Conservation (phyloP, 2,797 vertebrate genomes). For the Petrocephalus sullivani region DNA sequence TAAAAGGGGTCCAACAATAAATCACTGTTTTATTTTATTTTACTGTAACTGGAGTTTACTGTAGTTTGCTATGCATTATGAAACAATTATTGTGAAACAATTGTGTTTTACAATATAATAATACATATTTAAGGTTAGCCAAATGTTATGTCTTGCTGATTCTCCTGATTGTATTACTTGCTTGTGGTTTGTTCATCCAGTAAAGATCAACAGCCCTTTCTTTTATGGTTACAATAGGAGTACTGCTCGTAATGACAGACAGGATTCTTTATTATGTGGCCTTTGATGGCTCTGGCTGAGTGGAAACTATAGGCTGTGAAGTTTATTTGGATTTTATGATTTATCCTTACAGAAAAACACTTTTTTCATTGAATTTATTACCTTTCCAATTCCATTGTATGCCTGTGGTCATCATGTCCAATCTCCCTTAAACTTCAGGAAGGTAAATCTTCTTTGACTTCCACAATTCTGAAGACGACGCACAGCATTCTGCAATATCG, state of each 20-base stretch:
- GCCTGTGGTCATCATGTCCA: background rate
- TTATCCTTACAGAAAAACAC: background rate
- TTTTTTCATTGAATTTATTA: background rate
- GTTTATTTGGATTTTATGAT: background rate
- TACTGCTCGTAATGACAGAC: conserved; percentile 19
- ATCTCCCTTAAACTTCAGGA: background rate
- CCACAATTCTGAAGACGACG: background rate
- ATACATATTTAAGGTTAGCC: conserved; percentile 14
- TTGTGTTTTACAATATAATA: no score
- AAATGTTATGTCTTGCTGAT: conserved; percentile 24
- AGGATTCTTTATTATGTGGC: background rate
- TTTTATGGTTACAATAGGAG: background rate
- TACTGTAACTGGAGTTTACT: no score
- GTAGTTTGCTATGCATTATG: no score
- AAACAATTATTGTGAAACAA: no score
- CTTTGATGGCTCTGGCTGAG: background rate
- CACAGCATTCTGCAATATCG: background rate
- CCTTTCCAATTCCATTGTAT: background rate
- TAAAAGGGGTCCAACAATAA: no score
- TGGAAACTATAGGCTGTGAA: background rate
- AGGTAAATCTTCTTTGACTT: background rate
- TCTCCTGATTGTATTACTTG: conserved; percentile 30
- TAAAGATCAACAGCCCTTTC: conserved; percentile 25
- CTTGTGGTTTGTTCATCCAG: conserved; percentile 1
- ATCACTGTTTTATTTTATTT: no score